phyloP scores from a whole-genome alignment of 2,888 invertebrate species.

The Idaea dimidiata region DNA sequence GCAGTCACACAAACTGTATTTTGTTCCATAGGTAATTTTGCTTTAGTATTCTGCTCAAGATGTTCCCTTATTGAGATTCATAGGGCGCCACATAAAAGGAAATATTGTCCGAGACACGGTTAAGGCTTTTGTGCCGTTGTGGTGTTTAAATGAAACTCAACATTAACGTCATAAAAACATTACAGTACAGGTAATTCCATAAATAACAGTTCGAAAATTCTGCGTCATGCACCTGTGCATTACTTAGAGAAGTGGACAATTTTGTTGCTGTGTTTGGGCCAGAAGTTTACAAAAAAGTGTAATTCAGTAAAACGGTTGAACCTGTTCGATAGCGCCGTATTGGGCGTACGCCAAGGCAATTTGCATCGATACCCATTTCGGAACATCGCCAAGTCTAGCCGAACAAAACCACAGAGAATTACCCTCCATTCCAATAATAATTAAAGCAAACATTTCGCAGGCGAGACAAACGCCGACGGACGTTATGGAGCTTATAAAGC shows the following conservation, averaged over 20 bases:
- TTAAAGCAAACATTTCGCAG: constrained; percentile 80
- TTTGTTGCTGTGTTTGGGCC: constrained; percentile 33
- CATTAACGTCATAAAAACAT: background rate
- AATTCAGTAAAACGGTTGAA: constrained; percentile 49
- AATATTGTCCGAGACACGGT: constrained; percentile 61
- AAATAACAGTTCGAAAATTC: background rate
- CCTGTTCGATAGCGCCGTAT: constrained; percentile 66
- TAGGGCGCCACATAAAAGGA: constrained; percentile 74
- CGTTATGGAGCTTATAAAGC: constrained; percentile 80
- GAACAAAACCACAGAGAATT: constrained; percentile 81
- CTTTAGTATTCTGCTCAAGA: constrained; percentile 70
- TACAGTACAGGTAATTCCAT: background rate
- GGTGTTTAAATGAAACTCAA: background rate
- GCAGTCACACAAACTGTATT: constrained; percentile 14
- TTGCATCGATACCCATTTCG: constrained; percentile 81
- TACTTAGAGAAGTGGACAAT: background rate
- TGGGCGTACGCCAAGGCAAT: constrained; percentile 80
- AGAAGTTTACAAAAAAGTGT: constrained; percentile 60
- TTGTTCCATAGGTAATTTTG: constrained; percentile 55
- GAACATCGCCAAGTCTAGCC: constrained; percentile 81
- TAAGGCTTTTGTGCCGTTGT: constrained; percentile 9
- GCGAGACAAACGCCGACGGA: constrained; percentile 71
- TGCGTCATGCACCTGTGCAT: background rate
- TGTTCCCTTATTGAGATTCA: constrained; percentile 75
- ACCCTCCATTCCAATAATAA: constrained; percentile 81